A percentile compares a stretch with the other conserved stretches of the same genome.
These are phyloP conservation scores for Cryptocephalus primarius DNA, from an alignment of 2,888 invertebrate genomes.

Conservation along the genomic window DNA sequence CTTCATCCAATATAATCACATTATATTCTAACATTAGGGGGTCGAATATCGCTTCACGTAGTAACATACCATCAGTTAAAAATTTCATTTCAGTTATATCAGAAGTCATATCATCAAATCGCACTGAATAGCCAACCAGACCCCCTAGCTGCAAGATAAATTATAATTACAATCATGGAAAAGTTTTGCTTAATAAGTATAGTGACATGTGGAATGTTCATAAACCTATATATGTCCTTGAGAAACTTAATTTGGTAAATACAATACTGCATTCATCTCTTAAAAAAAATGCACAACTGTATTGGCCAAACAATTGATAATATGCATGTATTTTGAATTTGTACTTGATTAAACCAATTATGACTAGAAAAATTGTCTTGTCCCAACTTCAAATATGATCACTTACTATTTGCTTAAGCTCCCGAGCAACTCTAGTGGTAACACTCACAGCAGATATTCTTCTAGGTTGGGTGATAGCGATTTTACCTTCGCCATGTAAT, in stretches of 20 bases:
- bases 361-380: too few species aligned
- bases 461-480: conserved; percentile 85
- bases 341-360: too few species aligned
- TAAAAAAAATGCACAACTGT: too few species aligned
- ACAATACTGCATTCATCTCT: too few species aligned
- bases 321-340: too few species aligned
- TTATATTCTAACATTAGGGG: conserved; percentile 65
- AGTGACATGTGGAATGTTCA: too few species aligned
- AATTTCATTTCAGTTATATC: conserved; percentile 76
- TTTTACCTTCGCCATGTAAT: conserved; percentile 54
- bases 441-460: conserved; percentile 90
- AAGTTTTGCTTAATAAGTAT: too few species aligned
- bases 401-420: conserved; percentile 50
- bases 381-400: too few species aligned
- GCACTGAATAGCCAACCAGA: conserved; percentile 58
- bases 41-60: conserved; percentile 81
- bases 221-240: too few species aligned
- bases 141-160: conserved; percentile 22
- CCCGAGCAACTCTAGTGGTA: conserved; percentile 83
- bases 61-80: conserved; percentile 88
- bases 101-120: conserved; percentile 85
- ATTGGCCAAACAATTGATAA: too few species aligned
- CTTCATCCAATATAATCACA: conserved; percentile 84
- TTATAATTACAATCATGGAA: too few species aligned
- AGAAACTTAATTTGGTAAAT: too few species aligned